Evolutionary conservation across 2,888 invertebrate genomes (phyloP).

Genomic region (Limenitis camilla): DNA sequence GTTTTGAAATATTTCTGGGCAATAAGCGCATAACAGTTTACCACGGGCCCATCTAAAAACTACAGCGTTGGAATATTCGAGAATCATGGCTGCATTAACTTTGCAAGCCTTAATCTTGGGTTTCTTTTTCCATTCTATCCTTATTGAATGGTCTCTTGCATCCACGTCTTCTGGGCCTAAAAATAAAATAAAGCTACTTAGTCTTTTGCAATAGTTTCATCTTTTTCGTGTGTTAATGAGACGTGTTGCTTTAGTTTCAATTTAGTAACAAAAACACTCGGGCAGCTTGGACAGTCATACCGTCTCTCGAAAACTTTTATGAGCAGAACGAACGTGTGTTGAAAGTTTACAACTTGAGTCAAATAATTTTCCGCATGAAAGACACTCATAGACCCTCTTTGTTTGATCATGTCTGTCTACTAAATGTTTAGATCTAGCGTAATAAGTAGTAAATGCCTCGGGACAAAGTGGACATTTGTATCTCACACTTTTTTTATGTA

Average conservation of each 20-base stretch:
- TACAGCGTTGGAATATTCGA: conserved; percentile 51
- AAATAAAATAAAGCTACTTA: conserved; percentile 35
- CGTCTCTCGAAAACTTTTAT: conserved; percentile 37
- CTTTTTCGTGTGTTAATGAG: conserved; percentile 35
- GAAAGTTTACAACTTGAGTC: conserved; percentile 52
- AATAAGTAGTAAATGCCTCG: conserved; percentile 53
- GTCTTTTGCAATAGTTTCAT: conserved; percentile 9
- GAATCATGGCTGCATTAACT: conserved; percentile 47
- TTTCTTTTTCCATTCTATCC: conserved; percentile 44
- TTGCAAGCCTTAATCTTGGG: conserved; percentile 36
- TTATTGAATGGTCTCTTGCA: conserved; percentile 24
- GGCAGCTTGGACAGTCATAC: conserved; percentile 43
- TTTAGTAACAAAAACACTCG: conserved; percentile 39
- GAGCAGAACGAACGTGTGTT: conserved; percentile 42
- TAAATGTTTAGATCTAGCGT: conserved; percentile 53
- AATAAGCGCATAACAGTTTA: conserved; percentile 52
- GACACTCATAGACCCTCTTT: conserved; percentile 43
- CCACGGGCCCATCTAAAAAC: conserved; percentile 50
- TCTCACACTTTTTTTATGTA: conserved; percentile 52
- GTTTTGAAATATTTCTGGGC: conserved; percentile 35
- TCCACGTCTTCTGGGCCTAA: conserved; percentile 38
- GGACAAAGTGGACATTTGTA: conserved; percentile 60
- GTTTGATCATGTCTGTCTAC: conserved; percentile 48
- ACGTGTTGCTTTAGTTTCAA: conserved; percentile 45
- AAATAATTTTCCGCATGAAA: conserved; percentile 45